Conservation (phyloP, 2,888 invertebrate genomes). For the Muscina levida region DNA sequence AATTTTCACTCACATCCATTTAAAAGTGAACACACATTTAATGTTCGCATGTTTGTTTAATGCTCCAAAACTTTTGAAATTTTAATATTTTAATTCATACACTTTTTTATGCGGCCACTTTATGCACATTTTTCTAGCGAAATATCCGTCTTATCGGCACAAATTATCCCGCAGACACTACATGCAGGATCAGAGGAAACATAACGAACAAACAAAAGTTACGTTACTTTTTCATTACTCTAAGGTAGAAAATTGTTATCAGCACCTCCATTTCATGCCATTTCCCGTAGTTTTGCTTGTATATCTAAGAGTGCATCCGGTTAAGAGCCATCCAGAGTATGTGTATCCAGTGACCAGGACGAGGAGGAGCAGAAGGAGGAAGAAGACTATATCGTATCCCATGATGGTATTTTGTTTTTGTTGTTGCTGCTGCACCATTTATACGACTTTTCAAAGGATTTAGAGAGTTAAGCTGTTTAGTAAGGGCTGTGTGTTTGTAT, state of each 20-base stretch:
- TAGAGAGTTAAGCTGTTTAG: constrained; percentile 62
- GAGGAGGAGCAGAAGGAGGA: constrained; percentile 34
- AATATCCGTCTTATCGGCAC: constrained; percentile 21
- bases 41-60: no score
- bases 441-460: constrained; percentile 57
- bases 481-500: constrained; percentile 46
- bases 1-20: no score
- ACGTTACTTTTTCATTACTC: constrained; percentile 18
- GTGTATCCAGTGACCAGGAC: constrained; percentile 27
- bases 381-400: constrained; percentile 27
- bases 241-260: constrained; percentile 48
- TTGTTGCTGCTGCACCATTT: constrained; percentile 38
- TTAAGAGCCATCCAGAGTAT: not conserved
- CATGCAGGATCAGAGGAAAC: not conserved
- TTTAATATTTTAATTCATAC: no score
- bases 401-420: constrained; percentile 6
- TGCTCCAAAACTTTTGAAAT: no score
- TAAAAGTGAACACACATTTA: no score
- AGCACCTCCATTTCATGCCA: constrained; percentile 27
- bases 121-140: not conserved
- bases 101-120: no score
- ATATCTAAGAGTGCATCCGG: constrained; percentile 41
- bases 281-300: constrained; percentile 34
- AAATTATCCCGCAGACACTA: not conserved
- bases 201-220: constrained; percentile 9